A percentile compares a stretch with the other conserved stretches of the same genome.
phyloP scores from a whole-genome alignment of 2,888 invertebrate species.

The Drosophila parthenogenetica region DNA sequence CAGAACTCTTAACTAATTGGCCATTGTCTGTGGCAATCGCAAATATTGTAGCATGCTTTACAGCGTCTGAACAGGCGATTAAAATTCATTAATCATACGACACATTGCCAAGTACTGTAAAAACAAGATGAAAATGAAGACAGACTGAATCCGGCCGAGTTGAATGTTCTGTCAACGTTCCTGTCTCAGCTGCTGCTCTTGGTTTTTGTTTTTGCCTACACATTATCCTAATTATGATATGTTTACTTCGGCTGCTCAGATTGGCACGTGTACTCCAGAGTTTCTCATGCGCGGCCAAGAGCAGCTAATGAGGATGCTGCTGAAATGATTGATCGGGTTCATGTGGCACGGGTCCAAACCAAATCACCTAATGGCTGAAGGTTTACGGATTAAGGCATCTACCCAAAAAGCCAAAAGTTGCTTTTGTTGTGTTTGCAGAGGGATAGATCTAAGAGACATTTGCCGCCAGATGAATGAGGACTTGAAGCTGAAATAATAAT shows the following conservation, averaged over 20 bases:
- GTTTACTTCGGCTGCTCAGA: conserved; percentile 36
- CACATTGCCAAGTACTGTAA: conserved; percentile 36
- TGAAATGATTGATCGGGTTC: conserved; percentile 52
- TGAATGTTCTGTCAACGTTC: conserved; percentile 54
- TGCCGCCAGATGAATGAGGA: conserved; percentile 2
- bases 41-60: conserved; percentile 39
- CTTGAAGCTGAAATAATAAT: background rate
- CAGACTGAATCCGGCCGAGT: conserved; percentile 32
- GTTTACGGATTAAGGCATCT: background rate
- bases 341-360: conserved; percentile 6
- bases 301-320: conserved; percentile 30
- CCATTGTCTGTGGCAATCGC: conserved; percentile 22
- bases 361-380: conserved; percentile 29
- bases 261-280: conserved; percentile 52
- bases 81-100: conserved; percentile 67
- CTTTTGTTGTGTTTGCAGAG: background rate
- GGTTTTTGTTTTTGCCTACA: conserved; percentile 40
- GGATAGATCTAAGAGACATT: background rate
- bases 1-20: conserved; percentile 44
- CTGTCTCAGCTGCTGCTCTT: conserved; percentile 38
- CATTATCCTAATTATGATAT: conserved; percentile 72
- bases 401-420: background rate
- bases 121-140: background rate
- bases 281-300: background rate
- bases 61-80: conserved; percentile 45